Conservation (phyloP, 2,797 vertebrate genomes). For the Sphenopsis melanotis region DNA sequence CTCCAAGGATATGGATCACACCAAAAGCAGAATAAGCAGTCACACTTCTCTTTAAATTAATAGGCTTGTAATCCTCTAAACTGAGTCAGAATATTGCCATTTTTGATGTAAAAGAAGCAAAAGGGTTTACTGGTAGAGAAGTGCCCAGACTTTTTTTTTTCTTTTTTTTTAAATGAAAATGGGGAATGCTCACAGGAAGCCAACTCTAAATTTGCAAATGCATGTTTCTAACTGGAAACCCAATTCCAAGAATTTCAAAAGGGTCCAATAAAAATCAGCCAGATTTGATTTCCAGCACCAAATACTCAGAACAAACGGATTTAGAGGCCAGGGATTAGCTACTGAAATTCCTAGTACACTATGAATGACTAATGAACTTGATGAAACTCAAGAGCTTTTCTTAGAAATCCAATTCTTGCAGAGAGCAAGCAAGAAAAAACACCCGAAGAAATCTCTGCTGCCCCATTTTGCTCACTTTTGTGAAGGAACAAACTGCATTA, state of each 20-base stretch:
- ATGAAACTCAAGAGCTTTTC: slow-evolving; percentile 33
- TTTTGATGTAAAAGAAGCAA: background rate
- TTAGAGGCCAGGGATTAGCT: slow-evolving; percentile 2
- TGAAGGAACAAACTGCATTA: background rate
- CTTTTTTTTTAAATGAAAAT: background rate
- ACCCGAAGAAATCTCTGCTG: background rate
- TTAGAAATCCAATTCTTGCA: slow-evolving; percentile 15
- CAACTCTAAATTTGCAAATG: slow-evolving; percentile 31
- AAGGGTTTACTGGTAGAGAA: slow-evolving; percentile 30
- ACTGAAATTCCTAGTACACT: slow-evolving; percentile 29
- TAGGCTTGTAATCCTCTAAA: background rate
- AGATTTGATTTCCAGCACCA: background rate
- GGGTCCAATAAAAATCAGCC: background rate
- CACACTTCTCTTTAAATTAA: slow-evolving; percentile 6
- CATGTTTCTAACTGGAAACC: slow-evolving; percentile 21
- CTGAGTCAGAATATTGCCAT: background rate
- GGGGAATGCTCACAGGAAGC: background rate
- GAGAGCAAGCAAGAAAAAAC: background rate
- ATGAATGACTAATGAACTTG: background rate
- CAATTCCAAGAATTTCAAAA: slow-evolving; percentile 39
- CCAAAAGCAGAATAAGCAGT: slow-evolving; percentile 10
- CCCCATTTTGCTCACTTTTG: background rate
- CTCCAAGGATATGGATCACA: slow-evolving; percentile 21
- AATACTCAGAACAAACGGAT: slow-evolving; percentile 39
- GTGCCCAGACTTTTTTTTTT: background rate